Percentiles rank a stretch among this genome's conserved stretches.
Conservation (phyloP, 2,113 vertebrate species). For the Lichenostomus cassidix region DNA sequence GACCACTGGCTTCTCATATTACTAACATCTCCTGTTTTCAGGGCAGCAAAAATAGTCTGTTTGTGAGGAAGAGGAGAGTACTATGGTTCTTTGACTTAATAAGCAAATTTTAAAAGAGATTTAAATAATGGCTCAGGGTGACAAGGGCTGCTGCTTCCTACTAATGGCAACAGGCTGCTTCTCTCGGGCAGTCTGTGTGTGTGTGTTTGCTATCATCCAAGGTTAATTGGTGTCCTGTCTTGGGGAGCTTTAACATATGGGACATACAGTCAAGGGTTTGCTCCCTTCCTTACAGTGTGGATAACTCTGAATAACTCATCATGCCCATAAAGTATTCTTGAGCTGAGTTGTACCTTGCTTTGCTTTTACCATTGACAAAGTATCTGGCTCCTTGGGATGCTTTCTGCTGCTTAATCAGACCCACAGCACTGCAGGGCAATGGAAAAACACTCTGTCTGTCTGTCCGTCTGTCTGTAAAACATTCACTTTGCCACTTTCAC, state of each 20-base stretch:
- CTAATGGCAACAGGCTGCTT: conserved; percentile 57
- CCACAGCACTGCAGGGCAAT: neutral
- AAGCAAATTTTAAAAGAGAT: conserved; percentile 20
- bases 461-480: neutral
- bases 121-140: conserved; percentile 47
- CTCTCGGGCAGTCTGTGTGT: neutral
- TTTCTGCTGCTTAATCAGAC: neutral
- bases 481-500: neutral
- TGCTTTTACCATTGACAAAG: neutral
- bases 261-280: neutral
- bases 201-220: conserved; percentile 45
- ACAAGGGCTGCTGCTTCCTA: conserved; percentile 35
- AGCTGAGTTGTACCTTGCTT: neutral
- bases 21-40: neutral
- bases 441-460: neutral
- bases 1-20: neutral
- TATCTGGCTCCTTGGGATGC: neutral
- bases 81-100: neutral
- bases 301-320: neutral
- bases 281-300: neutral
- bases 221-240: conserved; percentile 65
- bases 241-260: conserved; percentile 21
- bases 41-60: neutral
- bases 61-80: neutral
- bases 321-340: neutral